Evolutionary conservation across 2,113 vertebrate species (phyloP).

Genomic region (Hiodon alosoides): DNA sequence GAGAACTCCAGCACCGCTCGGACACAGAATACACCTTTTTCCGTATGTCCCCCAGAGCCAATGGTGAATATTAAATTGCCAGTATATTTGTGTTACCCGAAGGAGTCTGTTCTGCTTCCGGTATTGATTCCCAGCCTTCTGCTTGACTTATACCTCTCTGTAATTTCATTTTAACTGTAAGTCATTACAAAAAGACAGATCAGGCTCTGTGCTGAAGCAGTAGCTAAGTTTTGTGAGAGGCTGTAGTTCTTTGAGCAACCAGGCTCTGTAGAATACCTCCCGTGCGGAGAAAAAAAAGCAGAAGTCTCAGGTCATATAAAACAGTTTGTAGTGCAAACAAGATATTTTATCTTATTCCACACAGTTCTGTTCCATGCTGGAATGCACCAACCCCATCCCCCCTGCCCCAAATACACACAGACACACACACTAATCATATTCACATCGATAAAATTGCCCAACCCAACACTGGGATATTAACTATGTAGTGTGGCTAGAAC

Average conservation of each 20-base stretch:
- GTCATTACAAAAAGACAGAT: slow-evolving; percentile 50
- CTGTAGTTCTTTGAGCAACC: slow-evolving; percentile 34
- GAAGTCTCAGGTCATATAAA: neutral
- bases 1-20: neutral
- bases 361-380: too few species aligned
- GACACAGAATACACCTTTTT: neutral
- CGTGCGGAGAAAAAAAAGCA: neutral
- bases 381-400: too few species aligned
- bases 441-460: too few species aligned
- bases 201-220: neutral
- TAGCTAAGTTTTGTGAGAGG: slow-evolving; percentile 33
- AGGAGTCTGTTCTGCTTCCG: slow-evolving; percentile 5
- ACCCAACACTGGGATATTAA: too few species aligned
- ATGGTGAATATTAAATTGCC: slow-evolving; percentile 6
- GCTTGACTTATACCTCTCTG: neutral
- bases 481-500: too few species aligned
- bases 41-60: neutral
- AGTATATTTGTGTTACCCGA: neutral
- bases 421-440: too few species aligned
- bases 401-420: too few species aligned
- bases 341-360: too few species aligned
- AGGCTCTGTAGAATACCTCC: slow-evolving; percentile 17
- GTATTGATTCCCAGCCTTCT: slow-evolving; percentile 40
- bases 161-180: slow-evolving; percentile 51
- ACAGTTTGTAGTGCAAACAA: too few species aligned